These are phyloP conservation scores for Natrix natrix DNA, from an alignment of 2,797 vertebrate species.

Conservation along the genomic window DNA sequence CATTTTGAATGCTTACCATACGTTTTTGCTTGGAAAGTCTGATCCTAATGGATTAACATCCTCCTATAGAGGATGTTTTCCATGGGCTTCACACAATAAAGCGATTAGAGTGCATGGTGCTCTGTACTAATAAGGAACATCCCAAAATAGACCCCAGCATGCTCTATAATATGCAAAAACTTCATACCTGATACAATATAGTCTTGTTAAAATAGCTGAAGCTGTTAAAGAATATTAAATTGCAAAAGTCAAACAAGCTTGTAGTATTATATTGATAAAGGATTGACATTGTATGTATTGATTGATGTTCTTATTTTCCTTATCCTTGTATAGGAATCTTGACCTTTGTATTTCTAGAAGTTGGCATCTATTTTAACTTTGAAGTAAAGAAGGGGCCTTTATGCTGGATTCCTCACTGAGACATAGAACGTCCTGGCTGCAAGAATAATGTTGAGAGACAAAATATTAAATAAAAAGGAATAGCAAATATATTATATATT, in stretches of 20 bases:
- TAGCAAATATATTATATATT: conserved; percentile 78
- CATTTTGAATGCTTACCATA: neutral
- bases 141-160: neutral
- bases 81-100: neutral
- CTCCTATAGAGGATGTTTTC: neutral
- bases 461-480: conserved; percentile 68
- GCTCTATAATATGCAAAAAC: neutral
- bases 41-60: neutral
- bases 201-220: neutral
- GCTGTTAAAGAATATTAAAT: neutral
- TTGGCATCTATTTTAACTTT: conserved; percentile 65
- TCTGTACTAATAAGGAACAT: neutral
- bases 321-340: conserved; percentile 72
- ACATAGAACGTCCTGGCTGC: conserved; percentile 69
- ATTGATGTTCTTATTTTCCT: conserved; percentile 40
- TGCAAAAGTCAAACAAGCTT: neutral
- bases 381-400: conserved; percentile 76
- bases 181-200: neutral
- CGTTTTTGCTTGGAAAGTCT: neutral
- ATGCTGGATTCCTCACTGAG: conserved; percentile 71
- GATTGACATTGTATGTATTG: neutral
- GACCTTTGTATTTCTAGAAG: conserved; percentile 69
- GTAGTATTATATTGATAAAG: neutral
- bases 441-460: conserved; percentile 71
- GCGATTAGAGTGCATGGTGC: neutral